Evolutionary conservation across 1,140 invertebrate genomes (phyloP), one percentile per base, ranked within the genome.

Genomic region (Gyrodactylus bullatarudis): DNA sequence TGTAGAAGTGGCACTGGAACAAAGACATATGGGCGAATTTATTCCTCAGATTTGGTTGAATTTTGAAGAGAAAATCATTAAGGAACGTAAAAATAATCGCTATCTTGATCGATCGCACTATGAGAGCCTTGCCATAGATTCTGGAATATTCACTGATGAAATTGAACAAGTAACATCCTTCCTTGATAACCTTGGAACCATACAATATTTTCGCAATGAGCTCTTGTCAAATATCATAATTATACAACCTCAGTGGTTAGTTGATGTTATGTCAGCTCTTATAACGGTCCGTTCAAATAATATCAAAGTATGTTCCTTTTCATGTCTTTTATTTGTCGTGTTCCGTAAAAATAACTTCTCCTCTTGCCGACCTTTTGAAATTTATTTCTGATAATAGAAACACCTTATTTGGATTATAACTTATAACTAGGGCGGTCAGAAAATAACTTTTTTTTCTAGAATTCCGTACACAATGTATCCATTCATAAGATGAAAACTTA

Each of bases 231-330:
- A 76, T 21, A 75, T 78, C 24, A 77, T 81, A 1, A 79, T 81
- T n/a, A 79, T 81, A 20, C 76, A 78, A n/a, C 79, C 80, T 19
- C 80, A 81, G 77, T 81, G 79, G 78, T 79, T 81, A 74, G 79
- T 80, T 2, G 78, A 81, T 75, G 78, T 79, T 23, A 79, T 81
- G 78, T 77, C 80, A 0, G 80, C 79, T 75, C 75, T 81, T 23
- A 79, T 81, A 19, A 79, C 78, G 68, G 78, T 81, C 19, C 77
- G 80, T n/a, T n/a, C n/a, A n/a, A n/a, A n/a, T n/a, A n/a, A n/a
- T n/a, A n/a, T n/a, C n/a, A n/a, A n/a, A n/a, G n/a, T n/a, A n/a
- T n/a, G n/a, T n/a, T n/a, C n/a, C n/a, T n/a, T n/a, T n/a, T n/a
- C n/a, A n/a, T n/a, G n/a, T n/a, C n/a, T n/a, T n/a, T n/a, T n/a